phyloP scores from a whole-genome alignment of 1,140 invertebrate species.

The Trichonephila inaurata region DNA sequence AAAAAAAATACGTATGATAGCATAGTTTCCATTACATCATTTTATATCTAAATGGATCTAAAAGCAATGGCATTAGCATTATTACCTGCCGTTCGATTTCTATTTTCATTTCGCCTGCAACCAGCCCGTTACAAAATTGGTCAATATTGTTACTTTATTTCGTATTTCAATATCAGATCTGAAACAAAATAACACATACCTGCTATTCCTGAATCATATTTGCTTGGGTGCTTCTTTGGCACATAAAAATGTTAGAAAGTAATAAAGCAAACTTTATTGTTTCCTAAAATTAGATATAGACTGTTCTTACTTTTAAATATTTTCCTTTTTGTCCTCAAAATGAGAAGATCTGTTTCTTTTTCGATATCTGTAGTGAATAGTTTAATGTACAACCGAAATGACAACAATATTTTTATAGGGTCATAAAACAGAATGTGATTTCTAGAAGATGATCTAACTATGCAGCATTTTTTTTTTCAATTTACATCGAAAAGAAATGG shows the following conservation, averaged over 20 bases:
- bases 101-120: too few relatives aligned
- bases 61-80: too few relatives aligned
- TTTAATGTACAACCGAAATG: background rate
- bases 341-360: too few relatives aligned
- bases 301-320: slow-evolving; percentile 11
- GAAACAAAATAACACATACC: too few relatives aligned
- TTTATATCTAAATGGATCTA: too few relatives aligned
- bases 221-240: background rate
- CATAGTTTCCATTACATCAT: too few relatives aligned
- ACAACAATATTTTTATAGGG: background rate
- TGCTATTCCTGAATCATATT: background rate
- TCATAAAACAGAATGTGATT: background rate
- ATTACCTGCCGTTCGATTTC: too few relatives aligned
- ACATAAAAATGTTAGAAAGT: background rate
- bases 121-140: too few relatives aligned
- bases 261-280: background rate
- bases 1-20: too few relatives aligned
- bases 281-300: background rate
- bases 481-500: too few relatives aligned
- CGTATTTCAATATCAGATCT: too few relatives aligned
- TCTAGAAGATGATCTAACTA: background rate
- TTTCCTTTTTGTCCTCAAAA: slow-evolving; percentile 3
- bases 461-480: background rate
- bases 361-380: background rate
- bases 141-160: too few relatives aligned